Percentiles rank a stretch among this genome's conserved stretches.
Evolutionary conservation across 1,140 invertebrate species (phyloP).

Genomic region (Drosophila baimaii): DNA sequence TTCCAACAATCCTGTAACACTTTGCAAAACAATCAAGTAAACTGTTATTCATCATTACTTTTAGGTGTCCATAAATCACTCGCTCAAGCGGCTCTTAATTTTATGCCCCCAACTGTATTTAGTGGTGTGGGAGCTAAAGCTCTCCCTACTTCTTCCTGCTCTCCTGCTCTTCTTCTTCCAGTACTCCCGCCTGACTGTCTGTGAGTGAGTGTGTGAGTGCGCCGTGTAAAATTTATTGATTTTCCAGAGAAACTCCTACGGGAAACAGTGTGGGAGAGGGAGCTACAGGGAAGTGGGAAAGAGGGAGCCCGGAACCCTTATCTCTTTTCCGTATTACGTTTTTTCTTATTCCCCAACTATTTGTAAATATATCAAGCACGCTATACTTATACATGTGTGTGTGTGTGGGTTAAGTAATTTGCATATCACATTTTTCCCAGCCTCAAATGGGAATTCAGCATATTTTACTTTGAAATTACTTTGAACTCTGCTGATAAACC

Average conservation of each 20-base stretch:
- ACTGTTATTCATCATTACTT: background rate
- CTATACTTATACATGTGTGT: background rate
- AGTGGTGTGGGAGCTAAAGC: conserved; percentile 27
- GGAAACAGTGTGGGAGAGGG: conserved; percentile 14
- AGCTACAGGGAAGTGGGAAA: background rate
- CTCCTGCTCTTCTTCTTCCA: conserved; percentile 33
- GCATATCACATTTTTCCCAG: conserved; percentile 33
- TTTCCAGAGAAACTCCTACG: conserved; percentile 65
- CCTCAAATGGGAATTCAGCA: conserved; percentile 11
- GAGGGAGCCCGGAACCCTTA: conserved; percentile 22
- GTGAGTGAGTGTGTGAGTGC: conserved; percentile 31
- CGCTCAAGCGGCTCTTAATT: conserved; percentile 36
- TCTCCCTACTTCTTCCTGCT: conserved; percentile 53
- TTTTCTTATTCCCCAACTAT: conserved; percentile 15
- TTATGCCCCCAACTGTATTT: conserved; percentile 47
- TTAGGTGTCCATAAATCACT: conserved; percentile 11
- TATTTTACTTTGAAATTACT: conserved; percentile 33
- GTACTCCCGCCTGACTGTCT: conserved; percentile 30
- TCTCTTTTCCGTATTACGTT: conserved; percentile 19
- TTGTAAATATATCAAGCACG: conserved; percentile 26
- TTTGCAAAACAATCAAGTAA: background rate
- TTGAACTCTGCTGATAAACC: conserved; percentile 27
- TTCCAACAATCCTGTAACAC: background rate
- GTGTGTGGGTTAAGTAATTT: conserved; percentile 25
- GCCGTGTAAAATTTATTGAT: conserved; percentile 72